These are phyloP conservation scores for Melanerpes formicivorus DNA, from an alignment of 2,113 vertebrate species.

Conservation along the genomic window DNA sequence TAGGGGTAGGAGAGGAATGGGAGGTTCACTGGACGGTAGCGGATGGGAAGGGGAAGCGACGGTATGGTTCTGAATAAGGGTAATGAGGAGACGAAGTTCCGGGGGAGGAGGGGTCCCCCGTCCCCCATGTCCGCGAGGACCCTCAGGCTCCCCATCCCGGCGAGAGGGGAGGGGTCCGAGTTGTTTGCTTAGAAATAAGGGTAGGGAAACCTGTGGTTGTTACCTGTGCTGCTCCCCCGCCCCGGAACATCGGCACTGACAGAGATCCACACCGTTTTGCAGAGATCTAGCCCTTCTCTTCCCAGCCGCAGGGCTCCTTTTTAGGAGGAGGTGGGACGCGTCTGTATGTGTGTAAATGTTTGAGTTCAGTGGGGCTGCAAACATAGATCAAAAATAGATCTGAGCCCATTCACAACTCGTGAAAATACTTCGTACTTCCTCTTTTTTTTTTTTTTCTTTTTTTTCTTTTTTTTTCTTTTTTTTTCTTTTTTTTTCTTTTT, in stretches of 20 bases:
- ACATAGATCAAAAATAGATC: conserved; percentile 19
- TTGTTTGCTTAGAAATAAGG: neutral
- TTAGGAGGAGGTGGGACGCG: neutral
- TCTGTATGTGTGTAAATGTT: neutral
- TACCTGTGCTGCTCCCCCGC: neutral
- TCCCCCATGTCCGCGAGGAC: too few species aligned
- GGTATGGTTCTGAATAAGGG: neutral
- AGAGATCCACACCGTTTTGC: neutral
- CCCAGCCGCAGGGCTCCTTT: neutral
- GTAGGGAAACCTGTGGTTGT: neutral
- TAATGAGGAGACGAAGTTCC: too few species aligned
- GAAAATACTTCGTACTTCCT: conserved; percentile 62
- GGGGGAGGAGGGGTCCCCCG: neutral
- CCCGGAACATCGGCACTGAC: neutral
- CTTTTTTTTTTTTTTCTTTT: neutral
- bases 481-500: neutral
- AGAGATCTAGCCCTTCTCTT: neutral
- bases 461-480: neutral
- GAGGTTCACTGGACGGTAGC: fast-evolving
- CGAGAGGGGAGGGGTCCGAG: neutral
- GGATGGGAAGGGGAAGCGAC: neutral
- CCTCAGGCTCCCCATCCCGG: neutral
- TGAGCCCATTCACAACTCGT: conserved; percentile 48
- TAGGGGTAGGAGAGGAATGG: fast-evolving
- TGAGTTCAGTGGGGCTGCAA: neutral